Percentiles rank a stretch among this genome's conserved stretches.
Conservation (phyloP, 2,797 vertebrate genomes). For the Acomys russatus region DNA sequence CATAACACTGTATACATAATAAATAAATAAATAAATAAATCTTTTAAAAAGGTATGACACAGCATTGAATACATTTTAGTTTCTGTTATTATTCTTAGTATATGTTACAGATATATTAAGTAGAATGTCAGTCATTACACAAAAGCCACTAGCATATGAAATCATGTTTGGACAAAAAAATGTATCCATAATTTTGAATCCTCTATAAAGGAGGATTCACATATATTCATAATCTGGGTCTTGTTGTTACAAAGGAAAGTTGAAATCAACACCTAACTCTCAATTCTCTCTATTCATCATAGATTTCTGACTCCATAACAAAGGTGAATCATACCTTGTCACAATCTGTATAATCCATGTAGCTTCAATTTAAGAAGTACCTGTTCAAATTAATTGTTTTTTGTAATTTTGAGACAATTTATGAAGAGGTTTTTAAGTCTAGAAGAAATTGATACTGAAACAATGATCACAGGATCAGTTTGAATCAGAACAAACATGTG, state of each 20-base stretch:
- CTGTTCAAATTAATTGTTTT: background rate
- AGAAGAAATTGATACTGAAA: constrained; percentile 1
- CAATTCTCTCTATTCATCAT: background rate
- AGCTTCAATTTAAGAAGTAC: background rate
- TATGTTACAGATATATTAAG: too few species aligned
- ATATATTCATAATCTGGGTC: background rate
- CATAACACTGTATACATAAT: too few species aligned
- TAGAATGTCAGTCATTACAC: background rate
- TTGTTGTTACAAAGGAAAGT: background rate
- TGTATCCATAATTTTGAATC: background rate
- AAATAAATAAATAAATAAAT: too few species aligned
- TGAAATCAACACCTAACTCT: background rate
- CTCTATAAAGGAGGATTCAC: background rate
- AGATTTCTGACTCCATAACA: background rate
- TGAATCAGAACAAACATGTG: background rate
- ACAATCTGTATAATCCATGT: background rate
- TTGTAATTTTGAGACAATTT: background rate
- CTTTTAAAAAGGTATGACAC: background rate
- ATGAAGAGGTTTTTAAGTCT: background rate
- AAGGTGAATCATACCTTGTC: background rate
- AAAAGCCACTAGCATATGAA: background rate
- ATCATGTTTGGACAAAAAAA: background rate
- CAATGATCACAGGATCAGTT: background rate
- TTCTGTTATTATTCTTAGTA: background rate
- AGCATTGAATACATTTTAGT: background rate